A percentile compares a stretch with the other conserved stretches of the same genome.
phyloP scores from a whole-genome alignment of 2,797 vertebrate genomes.

The Micromesistius poutassou region DNA sequence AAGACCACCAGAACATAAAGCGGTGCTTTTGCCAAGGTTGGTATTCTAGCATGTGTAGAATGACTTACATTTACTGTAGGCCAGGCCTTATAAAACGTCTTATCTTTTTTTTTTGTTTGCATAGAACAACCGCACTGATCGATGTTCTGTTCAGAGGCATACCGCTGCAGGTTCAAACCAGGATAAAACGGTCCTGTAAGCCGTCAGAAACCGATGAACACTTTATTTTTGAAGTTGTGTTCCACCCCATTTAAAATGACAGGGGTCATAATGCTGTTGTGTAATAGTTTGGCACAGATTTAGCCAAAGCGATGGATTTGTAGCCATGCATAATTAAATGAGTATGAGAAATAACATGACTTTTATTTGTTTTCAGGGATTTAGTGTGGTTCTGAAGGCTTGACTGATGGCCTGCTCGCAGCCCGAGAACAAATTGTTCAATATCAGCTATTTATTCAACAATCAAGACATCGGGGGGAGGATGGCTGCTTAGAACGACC shows the following conservation, averaged over 20 bases:
- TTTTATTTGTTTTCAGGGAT: not conserved
- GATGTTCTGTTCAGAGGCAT: not conserved
- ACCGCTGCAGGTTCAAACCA: not conserved
- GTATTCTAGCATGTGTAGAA: not conserved
- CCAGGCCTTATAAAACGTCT: no score
- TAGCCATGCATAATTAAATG: not conserved
- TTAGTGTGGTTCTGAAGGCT: slow-evolving; percentile 22
- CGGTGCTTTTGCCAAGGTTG: not conserved
- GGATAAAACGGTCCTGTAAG: not conserved
- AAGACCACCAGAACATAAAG: not conserved
- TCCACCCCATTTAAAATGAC: not conserved
- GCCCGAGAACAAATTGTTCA: not conserved
- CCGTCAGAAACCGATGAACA: not conserved
- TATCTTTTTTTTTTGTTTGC: no score
- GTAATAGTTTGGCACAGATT: not conserved
- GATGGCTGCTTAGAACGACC: not conserved
- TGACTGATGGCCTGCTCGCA: slow-evolving; percentile 18
- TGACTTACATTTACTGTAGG: not conserved
- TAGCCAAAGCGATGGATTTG: not conserved
- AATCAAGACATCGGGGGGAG: not conserved
- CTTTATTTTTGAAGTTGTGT: not conserved
- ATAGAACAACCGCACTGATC: not conserved
- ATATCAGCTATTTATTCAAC: not conserved
- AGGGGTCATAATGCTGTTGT: not conserved
- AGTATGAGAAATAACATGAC: not conserved